phyloP scores from a whole-genome alignment of 2,113 vertebrate species.

The Riparia riparia region DNA sequence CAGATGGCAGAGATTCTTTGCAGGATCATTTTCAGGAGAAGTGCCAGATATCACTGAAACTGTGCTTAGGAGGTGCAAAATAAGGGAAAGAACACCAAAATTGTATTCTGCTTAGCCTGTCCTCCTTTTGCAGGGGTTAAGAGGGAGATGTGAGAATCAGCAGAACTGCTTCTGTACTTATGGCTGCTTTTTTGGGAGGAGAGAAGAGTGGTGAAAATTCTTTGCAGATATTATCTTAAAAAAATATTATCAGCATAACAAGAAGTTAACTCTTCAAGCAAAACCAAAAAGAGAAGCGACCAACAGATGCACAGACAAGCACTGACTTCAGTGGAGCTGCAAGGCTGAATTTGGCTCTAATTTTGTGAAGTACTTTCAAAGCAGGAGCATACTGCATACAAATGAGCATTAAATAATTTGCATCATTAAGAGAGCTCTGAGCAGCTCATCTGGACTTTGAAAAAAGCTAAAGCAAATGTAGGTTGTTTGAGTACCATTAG shows the following conservation, averaged over 20 bases:
- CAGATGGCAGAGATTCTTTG: background rate
- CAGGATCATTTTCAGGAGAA: conserved; percentile 10
- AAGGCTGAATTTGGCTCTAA: conserved; percentile 46
- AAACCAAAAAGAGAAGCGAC: background rate
- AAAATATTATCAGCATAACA: background rate
- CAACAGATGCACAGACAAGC: conserved; percentile 26
- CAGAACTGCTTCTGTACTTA: background rate
- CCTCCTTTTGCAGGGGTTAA: background rate
- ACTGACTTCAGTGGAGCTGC: conserved; percentile 25
- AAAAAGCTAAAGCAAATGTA: conserved; percentile 51
- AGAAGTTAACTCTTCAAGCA: conserved; percentile 8
- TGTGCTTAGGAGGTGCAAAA: conserved; percentile 30
- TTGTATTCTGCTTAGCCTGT: background rate
- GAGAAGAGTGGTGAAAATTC: background rate
- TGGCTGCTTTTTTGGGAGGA: background rate
- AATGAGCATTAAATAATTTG: conserved; percentile 60
- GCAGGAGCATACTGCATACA: conserved; percentile 57
- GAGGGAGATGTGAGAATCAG: conserved; percentile 2
- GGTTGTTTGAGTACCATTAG: conserved; percentile 41
- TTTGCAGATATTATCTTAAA: background rate
- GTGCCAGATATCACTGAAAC: conserved; percentile 1
- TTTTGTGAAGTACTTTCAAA: conserved; percentile 38
- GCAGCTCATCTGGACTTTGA: conserved; percentile 54
- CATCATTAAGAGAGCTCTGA: conserved; percentile 50
- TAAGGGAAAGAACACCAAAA: background rate